Percentiles rank a stretch among this genome's conserved stretches.
Conservation (phyloP, 2,797 vertebrate species). For the Parambassis ranga region DNA sequence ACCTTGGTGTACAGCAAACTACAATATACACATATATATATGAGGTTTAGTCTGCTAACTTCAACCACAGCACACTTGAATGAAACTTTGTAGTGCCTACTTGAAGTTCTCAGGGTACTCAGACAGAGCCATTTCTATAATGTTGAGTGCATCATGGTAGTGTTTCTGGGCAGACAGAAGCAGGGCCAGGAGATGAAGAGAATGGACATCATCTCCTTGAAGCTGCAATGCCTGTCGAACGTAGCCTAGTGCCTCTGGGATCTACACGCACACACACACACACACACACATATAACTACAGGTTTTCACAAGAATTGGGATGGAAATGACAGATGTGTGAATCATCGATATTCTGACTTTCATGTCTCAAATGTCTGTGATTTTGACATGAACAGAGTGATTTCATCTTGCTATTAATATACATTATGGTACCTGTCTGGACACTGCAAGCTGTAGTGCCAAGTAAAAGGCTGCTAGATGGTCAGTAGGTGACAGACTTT, state of each 20-base stretch:
- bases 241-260: constrained; percentile 95
- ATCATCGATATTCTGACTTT: neutral
- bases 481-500: constrained; percentile 95
- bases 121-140: constrained; percentile 98
- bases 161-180: constrained; percentile 97
- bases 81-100: constrained; percentile 76
- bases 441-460: constrained; percentile 95
- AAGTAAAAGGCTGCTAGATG: constrained; percentile 96
- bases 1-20: constrained; percentile 90
- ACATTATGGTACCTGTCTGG: constrained; percentile 88
- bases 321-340: neutral
- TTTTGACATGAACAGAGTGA: neutral
- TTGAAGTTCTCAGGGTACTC: constrained; percentile 98
- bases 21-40: neutral
- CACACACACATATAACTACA: constrained; percentile 5
- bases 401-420: neutral
- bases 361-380: neutral
- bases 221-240: constrained; percentile 96
- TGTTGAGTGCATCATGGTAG: constrained; percentile 95
- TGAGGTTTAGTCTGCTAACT: too few relatives aligned
- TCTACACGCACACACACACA: constrained; percentile 79
- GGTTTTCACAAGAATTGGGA: constrained; percentile 42
- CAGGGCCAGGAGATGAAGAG: constrained; percentile 94
- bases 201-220: constrained; percentile 96
- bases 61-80: too few relatives aligned